A percentile compares a stretch with the other conserved stretches of the same genome.
Evolutionary conservation across 2,113 vertebrate genomes (phyloP).

Genomic region (Corydoras maculifer): DNA sequence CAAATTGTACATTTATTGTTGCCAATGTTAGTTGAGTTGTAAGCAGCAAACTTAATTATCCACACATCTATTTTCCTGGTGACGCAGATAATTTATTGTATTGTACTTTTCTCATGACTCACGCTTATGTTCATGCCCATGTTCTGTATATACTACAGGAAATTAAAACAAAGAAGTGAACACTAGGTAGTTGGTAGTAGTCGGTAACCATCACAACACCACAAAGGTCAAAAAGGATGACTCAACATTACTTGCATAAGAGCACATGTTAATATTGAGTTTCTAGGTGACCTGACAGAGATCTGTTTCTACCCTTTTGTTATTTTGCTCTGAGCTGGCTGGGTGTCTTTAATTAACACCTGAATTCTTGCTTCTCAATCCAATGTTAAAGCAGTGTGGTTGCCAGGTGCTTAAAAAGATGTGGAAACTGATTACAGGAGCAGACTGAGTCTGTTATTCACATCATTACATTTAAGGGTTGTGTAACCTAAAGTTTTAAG

Average conservation of each 20-base stretch:
- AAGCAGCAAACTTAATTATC: not conserved
- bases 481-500: not conserved
- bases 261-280: slow-evolving; percentile 18
- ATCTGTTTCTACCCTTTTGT: slow-evolving; percentile 15
- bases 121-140: not conserved
- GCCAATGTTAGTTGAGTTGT: not conserved
- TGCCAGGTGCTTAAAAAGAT: slow-evolving; percentile 59
- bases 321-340: slow-evolving; percentile 5
- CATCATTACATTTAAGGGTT: slow-evolving; percentile 2
- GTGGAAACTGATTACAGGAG: slow-evolving; percentile 56
- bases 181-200: not conserved
- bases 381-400: slow-evolving; percentile 43
- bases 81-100: not conserved
- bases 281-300: slow-evolving; percentile 35
- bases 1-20: not conserved
- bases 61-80: slow-evolving; percentile 6
- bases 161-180: not conserved
- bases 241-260: not conserved
- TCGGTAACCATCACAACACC: slow-evolving; percentile 1
- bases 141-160: not conserved
- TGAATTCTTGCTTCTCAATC: slow-evolving; percentile 44
- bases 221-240: slow-evolving; percentile 5
- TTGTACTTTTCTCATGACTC: not conserved
- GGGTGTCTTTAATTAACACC: slow-evolving; percentile 55
- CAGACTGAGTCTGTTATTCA: slow-evolving; percentile 41